These are phyloP conservation scores for Oplegnathus fasciatus DNA, from an alignment of 2,113 vertebrate genomes.

Conservation along the genomic window DNA sequence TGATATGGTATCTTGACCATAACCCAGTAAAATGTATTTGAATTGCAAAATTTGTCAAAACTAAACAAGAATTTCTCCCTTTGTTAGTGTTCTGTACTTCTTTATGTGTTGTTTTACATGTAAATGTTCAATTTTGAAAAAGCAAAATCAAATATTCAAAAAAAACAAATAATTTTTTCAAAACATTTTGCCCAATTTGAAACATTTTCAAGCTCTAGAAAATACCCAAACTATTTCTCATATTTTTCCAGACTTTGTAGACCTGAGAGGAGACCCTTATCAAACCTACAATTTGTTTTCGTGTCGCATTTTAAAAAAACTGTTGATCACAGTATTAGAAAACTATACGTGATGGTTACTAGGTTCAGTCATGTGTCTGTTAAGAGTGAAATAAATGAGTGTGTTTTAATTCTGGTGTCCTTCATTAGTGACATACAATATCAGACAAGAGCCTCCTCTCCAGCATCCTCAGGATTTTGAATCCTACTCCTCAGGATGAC, in stretches of 20 bases:
- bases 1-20: neutral
- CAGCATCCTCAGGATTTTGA: neutral
- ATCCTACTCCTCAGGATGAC: slow-evolving; percentile 48
- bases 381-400: neutral
- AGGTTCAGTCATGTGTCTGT: neutral
- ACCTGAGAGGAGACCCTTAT: neutral
- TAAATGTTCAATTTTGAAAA: neutral
- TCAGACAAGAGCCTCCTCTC: neutral
- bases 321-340: neutral
- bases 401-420: neutral
- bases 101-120: neutral
- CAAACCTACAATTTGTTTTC: neutral
- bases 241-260: neutral
- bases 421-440: neutral
- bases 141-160: neutral
- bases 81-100: neutral
- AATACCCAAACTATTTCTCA: neutral
- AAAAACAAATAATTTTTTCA: too few species aligned
- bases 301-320: neutral
- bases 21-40: neutral
- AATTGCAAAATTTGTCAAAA: too few species aligned
- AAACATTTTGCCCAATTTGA: too few species aligned
- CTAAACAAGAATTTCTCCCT: too few species aligned
- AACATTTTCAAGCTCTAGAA: neutral
- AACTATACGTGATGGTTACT: neutral